Conservation (phyloP, 1,140 invertebrate genomes). For the Leptinotarsa texana region DNA sequence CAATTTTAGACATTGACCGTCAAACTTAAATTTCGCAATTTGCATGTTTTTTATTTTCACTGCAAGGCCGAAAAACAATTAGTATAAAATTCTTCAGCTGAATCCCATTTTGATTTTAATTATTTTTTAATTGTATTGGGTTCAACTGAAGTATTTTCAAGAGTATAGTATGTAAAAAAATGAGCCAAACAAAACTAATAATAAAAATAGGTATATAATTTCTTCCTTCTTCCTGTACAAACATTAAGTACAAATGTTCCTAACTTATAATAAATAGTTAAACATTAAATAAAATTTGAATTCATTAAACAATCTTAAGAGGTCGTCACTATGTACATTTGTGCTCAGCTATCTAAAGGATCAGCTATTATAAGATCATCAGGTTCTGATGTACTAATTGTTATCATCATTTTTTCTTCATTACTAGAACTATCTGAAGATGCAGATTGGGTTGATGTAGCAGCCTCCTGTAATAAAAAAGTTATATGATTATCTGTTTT, state of each 20-base stretch:
- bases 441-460: conserved; percentile 64
- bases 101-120: no score
- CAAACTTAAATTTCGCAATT: no score
- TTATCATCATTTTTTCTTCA: conserved; percentile 72
- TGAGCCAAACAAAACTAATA: not conserved
- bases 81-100: no score
- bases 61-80: no score
- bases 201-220: conserved; percentile 13
- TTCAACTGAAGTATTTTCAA: no score
- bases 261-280: conserved; percentile 19
- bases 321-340: conserved; percentile 21
- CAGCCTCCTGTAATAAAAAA: conserved; percentile 60
- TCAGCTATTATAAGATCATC: conserved; percentile 55
- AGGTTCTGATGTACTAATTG: conserved; percentile 56
- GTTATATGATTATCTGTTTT: no score
- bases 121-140: no score
- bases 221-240: conserved; percentile 18
- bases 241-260: conserved; percentile 4
- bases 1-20: no score
- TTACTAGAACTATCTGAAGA: conserved; percentile 65
- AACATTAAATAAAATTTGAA: conserved; percentile 14
- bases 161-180: not conserved
- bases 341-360: conserved; percentile 50
- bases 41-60: no score
- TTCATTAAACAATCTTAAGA: conserved; percentile 13